Conservation (phyloP, 2,888 invertebrate genomes). For the Hetaerina titia region DNA sequence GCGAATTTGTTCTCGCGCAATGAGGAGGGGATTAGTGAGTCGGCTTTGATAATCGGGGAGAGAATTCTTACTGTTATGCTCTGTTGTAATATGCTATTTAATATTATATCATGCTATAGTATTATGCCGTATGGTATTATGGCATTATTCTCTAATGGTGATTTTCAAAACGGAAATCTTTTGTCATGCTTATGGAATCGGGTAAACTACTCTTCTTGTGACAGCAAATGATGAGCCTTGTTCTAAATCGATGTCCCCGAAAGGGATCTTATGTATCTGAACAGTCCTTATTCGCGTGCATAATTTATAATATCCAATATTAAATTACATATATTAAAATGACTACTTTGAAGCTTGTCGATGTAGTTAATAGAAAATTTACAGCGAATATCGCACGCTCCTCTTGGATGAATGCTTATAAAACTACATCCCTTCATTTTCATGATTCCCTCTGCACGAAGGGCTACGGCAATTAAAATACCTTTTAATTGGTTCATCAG, state of each 20-base stretch:
- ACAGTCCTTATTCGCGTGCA: neutral
- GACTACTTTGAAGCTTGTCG: no score
- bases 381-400: neutral
- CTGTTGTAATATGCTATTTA: no score
- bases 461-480: neutral
- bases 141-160: neutral
- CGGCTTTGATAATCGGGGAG: no score
- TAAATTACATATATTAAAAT: no score
- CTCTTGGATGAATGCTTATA: neutral
- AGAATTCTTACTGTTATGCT: no score
- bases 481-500: constrained; percentile 1
- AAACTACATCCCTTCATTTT: neutral
- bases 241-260: neutral
- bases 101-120: no score
- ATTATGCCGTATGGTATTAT: no score
- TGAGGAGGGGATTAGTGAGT: neutral
- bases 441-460: neutral
- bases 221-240: neutral
- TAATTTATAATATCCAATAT: neutral
- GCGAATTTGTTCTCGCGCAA: neutral
- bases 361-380: no score
- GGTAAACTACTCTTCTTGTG: neutral
- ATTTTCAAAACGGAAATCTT: neutral
- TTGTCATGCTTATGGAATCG: neutral
- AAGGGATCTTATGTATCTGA: neutral